Evolutionary conservation across 2,113 vertebrate genomes (phyloP), one percentile per base, ranked within the genome.

Genomic region (Speoplatyrhinus poulsoni): DNA sequence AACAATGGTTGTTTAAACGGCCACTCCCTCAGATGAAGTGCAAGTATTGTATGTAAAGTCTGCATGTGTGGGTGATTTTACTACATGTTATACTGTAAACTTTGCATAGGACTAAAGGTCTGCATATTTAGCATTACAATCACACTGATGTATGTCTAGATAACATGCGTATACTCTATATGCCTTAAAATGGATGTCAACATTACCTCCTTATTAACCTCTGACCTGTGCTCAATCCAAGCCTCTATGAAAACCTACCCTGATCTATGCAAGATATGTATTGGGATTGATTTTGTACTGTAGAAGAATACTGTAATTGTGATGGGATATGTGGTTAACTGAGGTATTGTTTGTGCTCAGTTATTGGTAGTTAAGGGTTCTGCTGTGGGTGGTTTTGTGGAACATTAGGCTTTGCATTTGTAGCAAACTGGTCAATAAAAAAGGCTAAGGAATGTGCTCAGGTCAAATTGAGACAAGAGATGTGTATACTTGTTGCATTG

Each of bases 141-240:
- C 9, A n/a, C 46, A 76, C 75, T 58, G 56, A 70, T 56, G 76
- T 78, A 65, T 48, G 60, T 73, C 71, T 19, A 59, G 19, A 72
- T 7, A 57, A 67, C 54, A 6, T 52, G 8, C 79, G 76, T 56
- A 63, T 69, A 63, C 70, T 82, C 74, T 77, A 74, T 71, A 79
- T 75, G 81, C 82, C 87, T 88, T 84, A 82, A 66, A 71, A 46
- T 19, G 65, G 60, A 74, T 67, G 63, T 12, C 32, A 76, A 68
- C 78, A 81, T 73, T 50, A 81, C 79, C 77, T 85, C 73, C 79
- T 83, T 74, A 58, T 75, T 76, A 85, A 65, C 82, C 32, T 80
- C 63, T 72, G 13, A 73, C 74, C 84, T 78, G 74, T 83, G 72
- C 61, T 73, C 64, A 57, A 8, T 52, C 47, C 65, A 47, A 36